phyloP scores from a whole-genome alignment of 2,888 invertebrate genomes.

The Scelioninae gen. 1 region DNA sequence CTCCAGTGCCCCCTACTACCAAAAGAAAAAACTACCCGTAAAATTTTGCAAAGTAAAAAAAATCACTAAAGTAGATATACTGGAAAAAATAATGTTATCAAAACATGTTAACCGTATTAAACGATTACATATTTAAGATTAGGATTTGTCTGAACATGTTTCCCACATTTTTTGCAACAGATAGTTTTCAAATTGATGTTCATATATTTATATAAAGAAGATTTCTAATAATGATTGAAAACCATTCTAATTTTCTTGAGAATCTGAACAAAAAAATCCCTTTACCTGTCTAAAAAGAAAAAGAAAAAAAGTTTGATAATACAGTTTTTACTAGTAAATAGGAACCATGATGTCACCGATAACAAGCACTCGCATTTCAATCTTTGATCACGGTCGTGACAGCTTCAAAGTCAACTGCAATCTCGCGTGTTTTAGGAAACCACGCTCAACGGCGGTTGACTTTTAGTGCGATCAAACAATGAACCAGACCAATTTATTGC shows the following conservation, averaged over 20 bases:
- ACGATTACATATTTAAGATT: too few species aligned
- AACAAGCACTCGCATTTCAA: slow-evolving; percentile 32
- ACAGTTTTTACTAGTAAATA: neutral
- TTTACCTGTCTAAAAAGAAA: too few species aligned
- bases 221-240: too few species aligned
- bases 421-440: slow-evolving; percentile 62
- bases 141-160: too few species aligned
- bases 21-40: neutral
- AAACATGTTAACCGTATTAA: too few species aligned
- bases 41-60: neutral
- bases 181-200: too few species aligned
- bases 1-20: neutral
- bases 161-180: too few species aligned
- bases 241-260: too few species aligned
- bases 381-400: slow-evolving; percentile 61
- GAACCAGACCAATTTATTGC: slow-evolving; percentile 80
- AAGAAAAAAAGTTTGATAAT: too few species aligned
- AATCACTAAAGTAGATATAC: neutral
- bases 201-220: too few species aligned
- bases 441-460: slow-evolving; percentile 69
- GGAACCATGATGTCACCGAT: slow-evolving; percentile 3
- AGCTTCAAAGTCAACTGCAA: slow-evolving; percentile 55
- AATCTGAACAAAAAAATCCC: too few species aligned
- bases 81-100: neutral
- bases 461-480: slow-evolving; percentile 77